phyloP scores from a whole-genome alignment of 2,113 vertebrate genomes.

The Oryzias melastigma region DNA sequence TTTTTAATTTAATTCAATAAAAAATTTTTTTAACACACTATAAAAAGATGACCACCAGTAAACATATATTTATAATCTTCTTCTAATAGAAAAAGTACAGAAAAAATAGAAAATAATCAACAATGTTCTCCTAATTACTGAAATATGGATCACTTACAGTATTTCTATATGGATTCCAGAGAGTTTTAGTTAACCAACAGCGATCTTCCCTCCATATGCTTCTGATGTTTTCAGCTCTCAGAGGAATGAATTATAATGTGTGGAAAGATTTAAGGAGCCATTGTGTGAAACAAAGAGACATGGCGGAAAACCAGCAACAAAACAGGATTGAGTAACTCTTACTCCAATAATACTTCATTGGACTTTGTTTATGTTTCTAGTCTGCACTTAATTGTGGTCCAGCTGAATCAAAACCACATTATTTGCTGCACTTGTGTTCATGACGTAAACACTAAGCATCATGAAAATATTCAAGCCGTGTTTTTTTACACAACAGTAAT shows the following conservation, averaged over 20 bases:
- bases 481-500: neutral
- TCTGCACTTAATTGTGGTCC: slow-evolving; percentile 23
- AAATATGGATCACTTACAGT: neutral
- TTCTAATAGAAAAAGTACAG: too few species aligned
- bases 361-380: slow-evolving; percentile 5
- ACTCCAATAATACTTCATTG: neutral
- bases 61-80: too few species aligned
- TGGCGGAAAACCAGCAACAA: slow-evolving; percentile 11
- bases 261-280: slow-evolving; percentile 20
- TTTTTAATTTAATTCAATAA: too few species aligned
- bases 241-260: slow-evolving; percentile 18
- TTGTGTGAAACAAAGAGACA: slow-evolving; percentile 31
- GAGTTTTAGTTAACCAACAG: slow-evolving; percentile 2
- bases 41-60: too few species aligned
- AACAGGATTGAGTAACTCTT: slow-evolving; percentile 19
- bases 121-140: too few species aligned
- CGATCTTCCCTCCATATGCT: neutral
- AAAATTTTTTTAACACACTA: too few species aligned
- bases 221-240: neutral
- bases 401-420: slow-evolving; percentile 24
- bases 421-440: slow-evolving; percentile 5
- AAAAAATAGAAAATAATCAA: too few species aligned
- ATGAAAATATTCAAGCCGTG: neutral
- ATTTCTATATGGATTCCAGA: slow-evolving; percentile 8
- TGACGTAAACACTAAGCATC: slow-evolving; percentile 1